These are phyloP conservation scores for Willisornis vidua DNA, from an alignment of 2,113 vertebrate species.

Conservation along the genomic window DNA sequence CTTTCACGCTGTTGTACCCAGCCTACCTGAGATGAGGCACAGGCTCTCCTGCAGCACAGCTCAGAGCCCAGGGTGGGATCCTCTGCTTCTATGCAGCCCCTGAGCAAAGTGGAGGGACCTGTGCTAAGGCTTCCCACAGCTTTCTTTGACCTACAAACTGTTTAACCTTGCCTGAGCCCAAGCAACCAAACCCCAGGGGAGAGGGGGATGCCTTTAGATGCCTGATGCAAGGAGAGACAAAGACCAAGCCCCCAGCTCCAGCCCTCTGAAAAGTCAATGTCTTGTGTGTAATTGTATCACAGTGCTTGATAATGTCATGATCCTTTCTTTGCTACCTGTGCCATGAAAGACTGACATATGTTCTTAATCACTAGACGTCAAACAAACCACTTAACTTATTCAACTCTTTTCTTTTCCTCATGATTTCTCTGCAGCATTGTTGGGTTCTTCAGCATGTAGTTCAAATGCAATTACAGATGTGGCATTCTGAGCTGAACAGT, in stretches of 20 bases:
- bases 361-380: not conserved
- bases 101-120: not conserved
- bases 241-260: not conserved
- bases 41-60: not conserved
- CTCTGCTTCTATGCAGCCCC: not conserved
- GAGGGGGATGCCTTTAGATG: not conserved
- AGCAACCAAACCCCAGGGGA: not conserved
- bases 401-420: not conserved
- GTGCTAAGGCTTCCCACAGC: not conserved
- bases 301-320: not conserved
- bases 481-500: not conserved
- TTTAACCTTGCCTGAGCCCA: not conserved
- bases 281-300: not conserved
- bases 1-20: not conserved
- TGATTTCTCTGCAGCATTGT: not conserved
- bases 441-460: not conserved
- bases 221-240: not conserved
- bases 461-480: not conserved
- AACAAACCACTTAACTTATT: not conserved
- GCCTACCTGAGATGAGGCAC: not conserved
- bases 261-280: not conserved
- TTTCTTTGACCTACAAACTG: not conserved
- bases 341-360: not conserved
- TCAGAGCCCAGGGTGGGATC: not conserved
- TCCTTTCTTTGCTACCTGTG: not conserved